phyloP scores from a whole-genome alignment of 2,888 invertebrate genomes.

The Gortyna flavago region DNA sequence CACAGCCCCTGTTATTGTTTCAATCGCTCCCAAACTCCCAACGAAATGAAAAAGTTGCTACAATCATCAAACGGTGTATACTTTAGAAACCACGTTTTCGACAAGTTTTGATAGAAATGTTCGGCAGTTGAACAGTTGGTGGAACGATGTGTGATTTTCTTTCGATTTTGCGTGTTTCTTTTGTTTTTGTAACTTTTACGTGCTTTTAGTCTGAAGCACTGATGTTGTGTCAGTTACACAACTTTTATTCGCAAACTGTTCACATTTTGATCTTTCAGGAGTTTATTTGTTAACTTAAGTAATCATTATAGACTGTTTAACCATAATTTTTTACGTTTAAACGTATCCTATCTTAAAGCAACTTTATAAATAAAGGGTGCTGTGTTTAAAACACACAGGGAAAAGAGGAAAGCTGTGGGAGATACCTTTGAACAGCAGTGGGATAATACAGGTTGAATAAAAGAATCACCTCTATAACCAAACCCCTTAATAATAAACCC shows the following conservation, averaged over 20 bases:
- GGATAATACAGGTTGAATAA: no score
- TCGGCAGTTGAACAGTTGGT: constrained; percentile 19
- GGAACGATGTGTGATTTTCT: constrained; percentile 13
- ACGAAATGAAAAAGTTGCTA: constrained; percentile 65
- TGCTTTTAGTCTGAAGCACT: no score
- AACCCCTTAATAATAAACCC: not conserved
- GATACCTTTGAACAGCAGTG: not conserved
- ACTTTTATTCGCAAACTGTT: not conserved
- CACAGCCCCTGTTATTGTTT: constrained; percentile 86
- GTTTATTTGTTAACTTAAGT: not conserved
- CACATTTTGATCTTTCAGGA: not conserved
- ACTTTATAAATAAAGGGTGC: not conserved
- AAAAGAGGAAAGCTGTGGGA: not conserved
- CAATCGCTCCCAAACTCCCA: constrained; percentile 81
- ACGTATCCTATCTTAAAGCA: not conserved
- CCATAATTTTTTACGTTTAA: not conserved
- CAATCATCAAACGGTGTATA: constrained; percentile 73
- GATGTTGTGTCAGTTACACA: not conserved
- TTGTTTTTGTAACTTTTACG: constrained; percentile 9
- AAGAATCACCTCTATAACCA: not conserved
- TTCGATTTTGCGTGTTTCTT: constrained; percentile 23
- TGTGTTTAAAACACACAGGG: not conserved
- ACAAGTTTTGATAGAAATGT: constrained; percentile 47
- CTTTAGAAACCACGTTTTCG: constrained; percentile 7
- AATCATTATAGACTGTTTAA: no score